Evolutionary conservation across 2,888 invertebrate genomes (phyloP), one percentile per base, ranked within the genome.

Genomic region (Trissonchulus latispiculum): DNA sequence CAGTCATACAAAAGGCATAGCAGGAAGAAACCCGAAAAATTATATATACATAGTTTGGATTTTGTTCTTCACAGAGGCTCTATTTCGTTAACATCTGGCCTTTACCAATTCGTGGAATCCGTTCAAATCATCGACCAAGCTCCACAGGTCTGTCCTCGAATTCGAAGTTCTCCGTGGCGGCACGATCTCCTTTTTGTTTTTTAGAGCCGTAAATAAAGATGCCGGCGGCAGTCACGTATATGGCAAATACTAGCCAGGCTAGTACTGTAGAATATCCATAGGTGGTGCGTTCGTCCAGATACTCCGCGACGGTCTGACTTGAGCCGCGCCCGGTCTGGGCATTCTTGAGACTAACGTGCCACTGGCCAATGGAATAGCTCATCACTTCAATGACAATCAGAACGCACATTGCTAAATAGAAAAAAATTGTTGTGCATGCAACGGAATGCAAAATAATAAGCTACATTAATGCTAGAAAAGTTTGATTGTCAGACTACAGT

Each of bases 311-410:
- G 91, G 82, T 90, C 90, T 0, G 89, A n/a, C n/a, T n/a, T n/a
- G n/a, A n/a, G 86, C 75, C 87, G 88, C 75, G 86, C 87, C 35
- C 90, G 85, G 81, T 89, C 28, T 29, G 32, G 35, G 35, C 31
- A 15, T 33, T 64, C 8, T 28, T 8, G 8, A 64, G 28, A 32
- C 28, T 28, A n/a, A 64, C 66, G 69, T 90, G 90, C 74, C 72
- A 75, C 81, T 90, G 90, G 71, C 90, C 89, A 69, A 90, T 88
- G 0, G 90, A 87, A 1, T 90, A 89, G 78, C 90, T 87, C 76
- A 90, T 87, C 0, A 92, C 91, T 85, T 92, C 91, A 66, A 91
- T 88, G 48, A 92, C 91, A 0, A 92, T 91, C 78, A 92, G 87
- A 23, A 90, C 88, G 76, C 91, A 90, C 1, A 90, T 89, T 72